Conservation (phyloP, 2,888 invertebrate genomes). For the Gymnosoma rotundatum region DNA sequence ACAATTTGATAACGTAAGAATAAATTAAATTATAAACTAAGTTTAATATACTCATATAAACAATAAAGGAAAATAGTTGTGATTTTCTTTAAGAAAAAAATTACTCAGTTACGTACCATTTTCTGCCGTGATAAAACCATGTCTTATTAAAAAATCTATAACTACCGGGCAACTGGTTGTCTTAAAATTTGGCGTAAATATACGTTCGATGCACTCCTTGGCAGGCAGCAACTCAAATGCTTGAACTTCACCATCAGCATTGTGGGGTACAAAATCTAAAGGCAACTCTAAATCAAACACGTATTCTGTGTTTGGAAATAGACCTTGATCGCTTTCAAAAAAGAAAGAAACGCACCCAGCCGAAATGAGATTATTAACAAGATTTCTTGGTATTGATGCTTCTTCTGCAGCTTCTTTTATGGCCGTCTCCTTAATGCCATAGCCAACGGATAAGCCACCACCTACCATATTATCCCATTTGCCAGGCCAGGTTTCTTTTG, state of each 20-base stretch:
- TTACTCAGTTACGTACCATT: slow-evolving; percentile 85
- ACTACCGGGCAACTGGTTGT: slow-evolving; percentile 96
- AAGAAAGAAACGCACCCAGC: slow-evolving; percentile 85
- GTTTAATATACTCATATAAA: too few relatives aligned
- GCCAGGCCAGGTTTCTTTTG: slow-evolving; percentile 97
- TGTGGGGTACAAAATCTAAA: slow-evolving; percentile 93
- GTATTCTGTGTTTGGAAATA: slow-evolving; percentile 97
- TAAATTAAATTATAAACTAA: too few relatives aligned
- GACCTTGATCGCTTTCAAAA: slow-evolving; percentile 95
- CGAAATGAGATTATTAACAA: slow-evolving; percentile 85
- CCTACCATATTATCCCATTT: slow-evolving; percentile 98
- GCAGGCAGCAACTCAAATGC: slow-evolving; percentile 93
- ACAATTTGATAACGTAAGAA: too few relatives aligned
- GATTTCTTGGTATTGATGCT: slow-evolving; percentile 92
- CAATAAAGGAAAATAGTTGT: too few relatives aligned
- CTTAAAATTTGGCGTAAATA: slow-evolving; percentile 93
- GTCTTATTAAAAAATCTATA: slow-evolving; percentile 95
- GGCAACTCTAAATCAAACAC: slow-evolving; percentile 96
- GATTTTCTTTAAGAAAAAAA: too few relatives aligned
- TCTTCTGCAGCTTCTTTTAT: slow-evolving; percentile 97
- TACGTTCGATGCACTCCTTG: slow-evolving; percentile 90
- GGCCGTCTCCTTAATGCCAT: slow-evolving; percentile 93
- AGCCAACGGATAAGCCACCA: slow-evolving; percentile 95
- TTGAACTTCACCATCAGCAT: slow-evolving; percentile 97
- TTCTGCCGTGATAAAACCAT: slow-evolving; percentile 93